These are phyloP conservation scores for Drosophila macrothrix DNA, from an alignment of 2,888 invertebrate genomes.

Conservation along the genomic window DNA sequence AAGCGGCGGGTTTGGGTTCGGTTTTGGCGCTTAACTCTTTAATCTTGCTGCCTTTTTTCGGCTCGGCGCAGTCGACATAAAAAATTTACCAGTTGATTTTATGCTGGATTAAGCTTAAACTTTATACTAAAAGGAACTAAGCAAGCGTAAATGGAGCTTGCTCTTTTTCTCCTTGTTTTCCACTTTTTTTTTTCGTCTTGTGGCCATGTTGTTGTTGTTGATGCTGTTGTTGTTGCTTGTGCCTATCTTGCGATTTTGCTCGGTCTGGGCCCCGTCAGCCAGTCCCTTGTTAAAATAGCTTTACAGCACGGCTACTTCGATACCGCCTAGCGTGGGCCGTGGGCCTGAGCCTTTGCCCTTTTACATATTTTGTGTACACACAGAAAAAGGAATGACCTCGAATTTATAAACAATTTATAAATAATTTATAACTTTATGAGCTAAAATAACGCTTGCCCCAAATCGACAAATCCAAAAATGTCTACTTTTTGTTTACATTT, in stretches of 20 bases:
- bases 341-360: constrained; percentile 49
- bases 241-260: constrained; percentile 50
- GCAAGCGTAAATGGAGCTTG: constrained; percentile 77
- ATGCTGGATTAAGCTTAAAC: constrained; percentile 82
- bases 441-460: not conserved
- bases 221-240: constrained; percentile 33
- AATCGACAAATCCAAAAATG: not conserved
- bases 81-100: constrained; percentile 82
- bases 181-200: constrained; percentile 17
- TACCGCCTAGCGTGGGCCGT: constrained; percentile 48
- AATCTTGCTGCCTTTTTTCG: constrained; percentile 67
- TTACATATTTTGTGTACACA: constrained; percentile 32
- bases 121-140: constrained; percentile 82
- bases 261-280: constrained; percentile 25
- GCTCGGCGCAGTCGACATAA: constrained; percentile 63
- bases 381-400: not conserved
- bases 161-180: constrained; percentile 30
- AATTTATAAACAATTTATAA: constrained; percentile 3
- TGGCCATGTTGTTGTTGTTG: constrained; percentile 11
- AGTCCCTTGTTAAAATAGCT: constrained; percentile 79
- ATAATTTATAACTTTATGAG: not conserved
- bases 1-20: constrained; percentile 29
- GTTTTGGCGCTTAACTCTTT: constrained; percentile 74
- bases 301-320: constrained; percentile 57
- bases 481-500: not conserved